Conservation (phyloP, 2,888 invertebrate genomes). For the Drosophila anceps region DNA sequence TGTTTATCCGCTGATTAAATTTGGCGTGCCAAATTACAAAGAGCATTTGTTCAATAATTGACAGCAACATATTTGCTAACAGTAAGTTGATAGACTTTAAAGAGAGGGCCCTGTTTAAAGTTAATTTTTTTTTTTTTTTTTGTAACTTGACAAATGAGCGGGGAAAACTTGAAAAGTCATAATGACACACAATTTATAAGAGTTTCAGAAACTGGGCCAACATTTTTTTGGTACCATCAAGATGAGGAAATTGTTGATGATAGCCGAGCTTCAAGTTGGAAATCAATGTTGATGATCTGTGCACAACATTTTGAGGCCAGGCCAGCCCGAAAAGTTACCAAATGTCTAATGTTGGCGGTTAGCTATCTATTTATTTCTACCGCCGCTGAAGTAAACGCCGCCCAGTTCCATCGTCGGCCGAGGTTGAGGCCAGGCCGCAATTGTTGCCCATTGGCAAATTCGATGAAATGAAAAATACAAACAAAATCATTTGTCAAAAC, state of each 20-base stretch:
- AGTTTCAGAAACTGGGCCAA: slow-evolving; percentile 43
- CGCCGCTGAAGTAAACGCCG: not conserved
- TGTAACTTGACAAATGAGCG: slow-evolving; percentile 39
- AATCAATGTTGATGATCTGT: slow-evolving; percentile 79
- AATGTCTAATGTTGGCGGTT: slow-evolving; percentile 49
- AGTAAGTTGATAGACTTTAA: not conserved
- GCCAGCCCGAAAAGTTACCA: slow-evolving; percentile 58
- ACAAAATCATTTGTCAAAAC: slow-evolving; percentile 82
- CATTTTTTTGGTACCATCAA: slow-evolving; percentile 37
- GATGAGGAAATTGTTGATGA: slow-evolving; percentile 62
- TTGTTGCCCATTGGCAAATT: slow-evolving; percentile 62
- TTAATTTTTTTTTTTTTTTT: not conserved
- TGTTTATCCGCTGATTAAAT: slow-evolving; percentile 16
- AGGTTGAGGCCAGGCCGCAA: slow-evolving; percentile 55
- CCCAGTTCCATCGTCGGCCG: not conserved
- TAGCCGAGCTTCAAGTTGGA: slow-evolving; percentile 57
- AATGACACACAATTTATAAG: slow-evolving; percentile 76
- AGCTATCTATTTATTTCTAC: slow-evolving; percentile 45
- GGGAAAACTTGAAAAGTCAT: slow-evolving; percentile 57
- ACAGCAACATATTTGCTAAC: not conserved
- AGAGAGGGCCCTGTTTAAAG: slow-evolving; percentile 1
- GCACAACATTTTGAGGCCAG: slow-evolving; percentile 43
- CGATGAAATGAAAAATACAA: slow-evolving; percentile 82
- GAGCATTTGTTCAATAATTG: not conserved
- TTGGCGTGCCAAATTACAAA: not conserved